Percentiles rank a stretch among this genome's conserved stretches.
Conservation (phyloP, 2,797 vertebrate genomes). For the Anableps anableps region DNA sequence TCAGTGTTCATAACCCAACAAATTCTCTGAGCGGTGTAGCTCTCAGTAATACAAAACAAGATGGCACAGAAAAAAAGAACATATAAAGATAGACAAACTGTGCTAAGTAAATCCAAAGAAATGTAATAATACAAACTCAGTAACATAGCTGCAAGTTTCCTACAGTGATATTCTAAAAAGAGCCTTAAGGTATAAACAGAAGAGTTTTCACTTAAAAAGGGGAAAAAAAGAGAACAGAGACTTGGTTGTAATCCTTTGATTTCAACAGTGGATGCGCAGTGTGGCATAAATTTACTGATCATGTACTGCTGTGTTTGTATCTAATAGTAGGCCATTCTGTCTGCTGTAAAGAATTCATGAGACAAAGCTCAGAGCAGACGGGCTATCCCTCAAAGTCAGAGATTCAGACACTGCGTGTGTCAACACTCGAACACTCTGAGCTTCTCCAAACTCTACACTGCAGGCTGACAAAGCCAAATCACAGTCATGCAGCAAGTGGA, state of each 20-base stretch:
- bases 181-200: neutral
- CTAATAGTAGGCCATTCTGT: conserved; percentile 42
- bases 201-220: neutral
- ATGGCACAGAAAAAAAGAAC: neutral
- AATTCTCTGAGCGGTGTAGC: neutral
- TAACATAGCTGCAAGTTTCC: conserved; percentile 2
- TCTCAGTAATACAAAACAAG: neutral
- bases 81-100: neutral
- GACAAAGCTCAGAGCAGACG: conserved; percentile 62
- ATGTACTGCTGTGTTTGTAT: conserved; percentile 36
- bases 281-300: conserved; percentile 51
- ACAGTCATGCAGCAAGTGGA: conserved; percentile 29
- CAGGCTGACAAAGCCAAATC: conserved; percentile 53
- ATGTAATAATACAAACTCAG: neutral
- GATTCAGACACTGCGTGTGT: conserved; percentile 44
- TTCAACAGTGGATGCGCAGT: conserved; percentile 5
- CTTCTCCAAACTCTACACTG: conserved; percentile 47
- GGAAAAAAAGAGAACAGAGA: neutral
- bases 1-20: neutral
- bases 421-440: conserved; percentile 15
- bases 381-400: conserved; percentile 67
- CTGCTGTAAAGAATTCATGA: conserved; percentile 68
- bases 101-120: neutral
- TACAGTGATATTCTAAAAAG: neutral
- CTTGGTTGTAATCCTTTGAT: conserved; percentile 7